Percentiles rank a stretch among this genome's conserved stretches.
Conservation (phyloP, 1,140 invertebrate species). For the Drosophila rhopaloa region DNA sequence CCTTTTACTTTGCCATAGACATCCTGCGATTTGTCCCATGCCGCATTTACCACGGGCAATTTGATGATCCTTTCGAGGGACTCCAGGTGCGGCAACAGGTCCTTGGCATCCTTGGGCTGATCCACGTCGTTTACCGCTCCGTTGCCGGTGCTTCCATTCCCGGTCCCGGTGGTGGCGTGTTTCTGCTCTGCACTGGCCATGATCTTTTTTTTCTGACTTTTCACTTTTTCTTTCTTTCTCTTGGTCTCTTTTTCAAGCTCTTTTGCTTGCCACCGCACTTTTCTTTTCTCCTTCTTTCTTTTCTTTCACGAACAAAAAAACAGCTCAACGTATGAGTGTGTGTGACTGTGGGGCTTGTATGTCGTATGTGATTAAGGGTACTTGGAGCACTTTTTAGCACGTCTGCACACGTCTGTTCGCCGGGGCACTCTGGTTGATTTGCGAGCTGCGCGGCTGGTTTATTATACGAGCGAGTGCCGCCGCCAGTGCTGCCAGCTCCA, state of each 20-base stretch:
- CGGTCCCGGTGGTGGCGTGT: constrained; percentile 56
- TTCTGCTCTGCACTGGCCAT: constrained; percentile 78
- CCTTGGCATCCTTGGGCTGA: constrained; percentile 77
- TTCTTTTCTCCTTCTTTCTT: constrained; percentile 37
- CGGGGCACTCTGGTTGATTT: constrained; percentile 58
- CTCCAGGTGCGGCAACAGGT: constrained; percentile 85
- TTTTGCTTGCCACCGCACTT: constrained; percentile 69
- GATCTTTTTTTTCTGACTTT: constrained; percentile 23
- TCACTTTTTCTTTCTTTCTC: constrained; percentile 43
- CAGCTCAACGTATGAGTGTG: constrained; percentile 17
- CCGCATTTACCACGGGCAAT: constrained; percentile 86
- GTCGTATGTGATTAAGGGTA: neutral
- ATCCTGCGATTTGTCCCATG: constrained; percentile 85
- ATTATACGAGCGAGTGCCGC: constrained; percentile 51
- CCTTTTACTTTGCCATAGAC: constrained; percentile 87
- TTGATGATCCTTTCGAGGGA: constrained; percentile 86
- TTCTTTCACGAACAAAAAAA: constrained; percentile 67
- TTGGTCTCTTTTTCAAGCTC: constrained; percentile 41
- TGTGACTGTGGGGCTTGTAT: neutral
- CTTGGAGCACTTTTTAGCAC: constrained; percentile 28
- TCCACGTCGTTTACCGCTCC: constrained; percentile 32
- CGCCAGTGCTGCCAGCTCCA: constrained; percentile 9
- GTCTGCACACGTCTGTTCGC: constrained; percentile 48
- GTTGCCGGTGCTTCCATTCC: constrained; percentile 45
- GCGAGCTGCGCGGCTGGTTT: constrained; percentile 68